Evolutionary conservation across 2,113 vertebrate genomes (phyloP), one percentile per base, ranked within the genome.

Genomic region (Regulus satrapa): DNA sequence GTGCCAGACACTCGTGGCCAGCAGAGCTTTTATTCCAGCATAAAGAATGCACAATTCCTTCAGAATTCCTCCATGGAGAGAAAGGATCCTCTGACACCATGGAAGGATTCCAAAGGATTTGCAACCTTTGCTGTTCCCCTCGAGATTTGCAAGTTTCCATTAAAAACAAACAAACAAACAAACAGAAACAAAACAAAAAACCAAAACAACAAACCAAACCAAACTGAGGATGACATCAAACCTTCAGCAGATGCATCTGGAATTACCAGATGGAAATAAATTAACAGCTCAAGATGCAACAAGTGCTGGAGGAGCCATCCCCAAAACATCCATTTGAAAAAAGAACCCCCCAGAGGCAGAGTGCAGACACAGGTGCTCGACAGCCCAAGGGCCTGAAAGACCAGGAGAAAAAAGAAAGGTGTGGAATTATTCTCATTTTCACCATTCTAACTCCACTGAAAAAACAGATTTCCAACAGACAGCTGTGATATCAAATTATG

Each of bases 281-380:
- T 61, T 5, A 21, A 2, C 26, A 43, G 20, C 32, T 67, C 59
- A 32, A 13, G 45, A 24, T 29, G 28, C 36, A 62, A 18, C 8
- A 8, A 46, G 32, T 59, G 49, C 23, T 23, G 29, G 2, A 62
- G 32, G 23, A 79, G 13, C 9, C 28, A 14, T n/a, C 26, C 48
- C 43, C 31, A 45, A 49, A 87, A 26, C 3, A 21, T 6, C 20
- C 36, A 0, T 3, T 10, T 8, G 14, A 3, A 34, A 48, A 46
- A 52, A 38, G 9, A 66, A 19, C 13, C 23, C 26, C 26, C 6
- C 32, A 43, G 18, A 26, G 54, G 46, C n/a, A 72, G 26, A 17
- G 25, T 8, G 61, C 16, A 75, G 41, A 9, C 25, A 26, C 3
- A 11, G 0, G 0, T 8, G 11, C 45, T 24, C 32, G 34, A 32